Evolutionary conservation across 2,113 vertebrate species (phyloP), one percentile per base, ranked within the genome.

Genomic region (Tichodroma muraria): DNA sequence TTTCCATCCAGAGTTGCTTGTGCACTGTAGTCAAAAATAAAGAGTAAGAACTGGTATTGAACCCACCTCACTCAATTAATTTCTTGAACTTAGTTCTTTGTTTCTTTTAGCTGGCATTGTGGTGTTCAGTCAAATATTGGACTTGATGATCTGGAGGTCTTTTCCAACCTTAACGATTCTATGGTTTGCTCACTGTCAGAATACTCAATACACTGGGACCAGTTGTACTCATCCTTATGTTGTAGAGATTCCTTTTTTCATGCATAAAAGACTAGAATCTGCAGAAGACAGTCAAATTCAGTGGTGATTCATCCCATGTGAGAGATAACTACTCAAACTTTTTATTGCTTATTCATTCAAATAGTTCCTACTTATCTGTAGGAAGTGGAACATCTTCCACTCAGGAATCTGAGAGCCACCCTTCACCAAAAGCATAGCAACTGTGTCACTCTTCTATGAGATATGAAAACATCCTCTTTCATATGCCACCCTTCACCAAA

Each of bases 1-100:
- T 53, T 54, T 52, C n/a, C 30, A 52, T 47, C 8, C 22, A 57
- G 13, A n/a, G 9, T 37, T 86, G 14, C 19, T 40, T 72, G 11
- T 13, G 17, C 10, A 23, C 11, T 31, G 6, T 11, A 44, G 47
- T 40, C 2, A 91, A 81, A 66, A 89, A 42, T 33, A 22, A 59
- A 53, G n/a, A 13, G 5, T 56, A 61, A 87, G 35, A 40, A 73
- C 12, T 37, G 5, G 13, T 42, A 28, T n/a, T 65, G 69, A 69
- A 70, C n/a, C 45, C 0, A 0, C 13, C 6, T 42, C 2, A 11
- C 9, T 53, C 1, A 4, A 1, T 52, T 80, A 0, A 9, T 61
- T 70, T 75, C 38, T 81, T 87, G 31, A 80, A 33, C 8, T 45
- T 57, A 31, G 28, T 30, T 42, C 16, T 82, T 75, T 70, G 4